Percentiles rank a stretch among this genome's conserved stretches.
These are phyloP conservation scores for Anas acuta DNA, from an alignment of 2,797 vertebrate genomes.

Conservation along the genomic window DNA sequence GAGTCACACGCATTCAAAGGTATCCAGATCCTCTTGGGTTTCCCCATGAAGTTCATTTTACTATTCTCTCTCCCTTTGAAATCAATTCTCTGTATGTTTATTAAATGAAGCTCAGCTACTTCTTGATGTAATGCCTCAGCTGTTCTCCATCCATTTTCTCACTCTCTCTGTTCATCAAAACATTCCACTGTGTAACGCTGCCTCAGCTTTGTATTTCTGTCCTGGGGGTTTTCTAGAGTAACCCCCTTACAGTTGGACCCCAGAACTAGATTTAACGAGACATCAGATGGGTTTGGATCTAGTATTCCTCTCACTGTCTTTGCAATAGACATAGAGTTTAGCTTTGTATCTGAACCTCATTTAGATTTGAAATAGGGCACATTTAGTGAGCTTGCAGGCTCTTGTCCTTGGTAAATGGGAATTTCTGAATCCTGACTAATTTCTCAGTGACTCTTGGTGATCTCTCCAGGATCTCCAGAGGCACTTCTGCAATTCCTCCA, in stretches of 20 bases:
- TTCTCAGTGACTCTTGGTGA: not conserved
- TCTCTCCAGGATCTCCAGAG: not conserved
- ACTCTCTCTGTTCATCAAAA: not conserved
- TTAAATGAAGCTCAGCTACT: not conserved
- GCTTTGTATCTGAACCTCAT: not conserved
- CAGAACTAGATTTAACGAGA: not conserved
- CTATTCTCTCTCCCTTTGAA: not conserved
- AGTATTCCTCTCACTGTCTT: not conserved
- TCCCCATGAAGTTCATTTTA: not conserved
- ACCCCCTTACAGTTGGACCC: not conserved
- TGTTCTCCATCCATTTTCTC: not conserved
- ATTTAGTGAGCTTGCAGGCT: not conserved
- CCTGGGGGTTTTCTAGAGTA: not conserved
- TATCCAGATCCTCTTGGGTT: not conserved
- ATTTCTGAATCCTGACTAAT: not conserved
- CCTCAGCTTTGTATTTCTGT: not conserved
- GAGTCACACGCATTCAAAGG: accelerated
- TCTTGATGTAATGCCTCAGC: not conserved
- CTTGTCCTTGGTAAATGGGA: not conserved
- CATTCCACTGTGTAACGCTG: not conserved
- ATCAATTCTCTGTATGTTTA: not conserved
- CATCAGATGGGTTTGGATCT: not conserved
- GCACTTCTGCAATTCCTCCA: not conserved
- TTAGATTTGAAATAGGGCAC: not conserved
- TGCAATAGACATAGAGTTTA: not conserved